Conservation (phyloP, 2,113 vertebrate genomes). For the Nothobranchius furzeri region DNA sequence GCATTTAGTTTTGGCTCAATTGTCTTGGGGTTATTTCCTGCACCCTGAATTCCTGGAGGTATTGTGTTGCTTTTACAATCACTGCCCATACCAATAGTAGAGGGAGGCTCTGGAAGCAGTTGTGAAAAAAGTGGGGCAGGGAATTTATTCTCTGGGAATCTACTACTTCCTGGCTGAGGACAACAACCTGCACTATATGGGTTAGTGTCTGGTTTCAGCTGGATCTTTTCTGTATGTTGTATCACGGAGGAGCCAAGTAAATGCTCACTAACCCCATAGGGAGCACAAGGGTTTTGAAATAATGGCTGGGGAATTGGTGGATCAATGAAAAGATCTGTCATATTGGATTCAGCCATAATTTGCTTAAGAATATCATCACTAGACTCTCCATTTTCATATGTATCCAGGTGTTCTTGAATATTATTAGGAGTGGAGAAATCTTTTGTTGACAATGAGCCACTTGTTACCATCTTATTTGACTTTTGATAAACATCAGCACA, state of each 20-base stretch:
- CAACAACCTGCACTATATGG: slow-evolving; percentile 64
- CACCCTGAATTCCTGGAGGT: slow-evolving; percentile 29
- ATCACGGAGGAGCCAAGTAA: slow-evolving; percentile 73
- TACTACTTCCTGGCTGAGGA: slow-evolving; percentile 75
- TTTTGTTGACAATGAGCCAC: slow-evolving; percentile 71
- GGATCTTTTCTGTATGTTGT: slow-evolving; percentile 72
- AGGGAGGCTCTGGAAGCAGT: slow-evolving; percentile 75
- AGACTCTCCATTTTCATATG: slow-evolving; percentile 73
- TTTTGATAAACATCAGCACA: slow-evolving; percentile 78
- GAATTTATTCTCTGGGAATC: slow-evolving; percentile 70
- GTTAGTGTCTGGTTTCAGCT: slow-evolving; percentile 56
- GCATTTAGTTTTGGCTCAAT: slow-evolving; percentile 38
- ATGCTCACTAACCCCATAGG: slow-evolving; percentile 44
- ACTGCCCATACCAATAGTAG: slow-evolving; percentile 44
- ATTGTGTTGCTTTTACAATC: slow-evolving; percentile 31
- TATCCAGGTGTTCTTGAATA: slow-evolving; percentile 71
- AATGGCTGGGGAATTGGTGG: slow-evolving; percentile 74
- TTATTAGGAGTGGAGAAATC: slow-evolving; percentile 80
- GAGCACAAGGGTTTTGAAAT: slow-evolving; percentile 59
- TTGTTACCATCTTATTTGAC: slow-evolving; percentile 77
- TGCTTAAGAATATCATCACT: slow-evolving; percentile 86
- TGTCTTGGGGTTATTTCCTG: slow-evolving; percentile 46
- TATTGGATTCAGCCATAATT: slow-evolving; percentile 84
- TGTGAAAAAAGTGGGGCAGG: slow-evolving; percentile 77
- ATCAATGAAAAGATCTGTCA: slow-evolving; percentile 80